Evolutionary conservation across 35 echinoderm and acorn worm species (phyloP).

Genomic region (Apostichopus japonicus): DNA sequence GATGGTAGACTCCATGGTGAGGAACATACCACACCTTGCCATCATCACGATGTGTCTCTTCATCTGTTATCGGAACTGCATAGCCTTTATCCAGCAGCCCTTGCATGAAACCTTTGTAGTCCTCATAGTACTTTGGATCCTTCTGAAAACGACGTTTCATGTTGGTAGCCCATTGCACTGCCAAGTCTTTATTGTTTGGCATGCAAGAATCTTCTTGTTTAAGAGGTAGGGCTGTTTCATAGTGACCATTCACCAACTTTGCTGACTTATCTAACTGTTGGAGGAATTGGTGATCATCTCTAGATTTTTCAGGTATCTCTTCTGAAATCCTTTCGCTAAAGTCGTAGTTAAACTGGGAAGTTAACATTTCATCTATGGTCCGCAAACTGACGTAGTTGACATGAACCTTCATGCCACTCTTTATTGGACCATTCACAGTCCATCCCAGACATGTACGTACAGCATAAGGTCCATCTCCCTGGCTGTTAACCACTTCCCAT

Average conservation of each 20-base stretch:
- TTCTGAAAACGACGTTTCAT: no score
- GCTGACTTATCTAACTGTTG: conserved; percentile 19
- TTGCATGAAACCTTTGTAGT: no score
- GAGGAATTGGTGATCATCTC: conserved; percentile 13
- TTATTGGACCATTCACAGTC: conserved; percentile 49
- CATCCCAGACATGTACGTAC: no score
- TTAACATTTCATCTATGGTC: conserved; percentile 21
- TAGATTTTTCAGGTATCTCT: conserved; percentile 33
- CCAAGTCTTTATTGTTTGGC: no score
- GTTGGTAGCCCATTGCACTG: neutral
- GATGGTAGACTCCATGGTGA: conserved; percentile 77
- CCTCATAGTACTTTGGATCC: no score
- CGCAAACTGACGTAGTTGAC: conserved; percentile 20
- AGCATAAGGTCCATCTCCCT: no score
- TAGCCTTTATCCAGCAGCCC: no score
- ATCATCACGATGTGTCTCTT: conserved; percentile 40
- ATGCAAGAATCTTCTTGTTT: no score
- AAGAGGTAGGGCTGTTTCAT: no score
- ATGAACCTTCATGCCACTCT: neutral
- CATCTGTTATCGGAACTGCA: no score
- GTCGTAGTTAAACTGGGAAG: conserved; percentile 33
- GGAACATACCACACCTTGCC: neutral
- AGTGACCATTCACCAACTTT: conserved; percentile 33
- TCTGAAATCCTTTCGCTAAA: conserved; percentile 49
- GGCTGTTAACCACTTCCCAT: no score